Evolutionary conservation across 1,140 invertebrate genomes (phyloP).

Genomic region (Capitella teleta): DNA sequence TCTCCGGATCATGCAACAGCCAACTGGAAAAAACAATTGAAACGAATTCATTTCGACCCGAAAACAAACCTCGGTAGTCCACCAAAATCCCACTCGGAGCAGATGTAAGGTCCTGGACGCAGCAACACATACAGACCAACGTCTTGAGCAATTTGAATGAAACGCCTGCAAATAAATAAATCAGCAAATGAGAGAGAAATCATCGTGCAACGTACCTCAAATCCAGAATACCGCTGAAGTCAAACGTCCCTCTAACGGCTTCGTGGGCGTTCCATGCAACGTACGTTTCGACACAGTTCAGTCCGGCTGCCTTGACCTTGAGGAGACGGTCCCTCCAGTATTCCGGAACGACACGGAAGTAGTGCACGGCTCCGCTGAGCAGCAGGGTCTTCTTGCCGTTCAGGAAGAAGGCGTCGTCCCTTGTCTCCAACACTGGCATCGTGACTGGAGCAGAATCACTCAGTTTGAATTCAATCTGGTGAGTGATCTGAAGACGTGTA

Average conservation of each 20-base stretch:
- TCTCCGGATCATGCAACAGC: conserved; percentile 43
- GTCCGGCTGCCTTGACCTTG: no score
- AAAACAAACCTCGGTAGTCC: conserved; percentile 37
- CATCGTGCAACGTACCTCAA: conserved; percentile 32
- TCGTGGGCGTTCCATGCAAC: conserved; percentile 50
- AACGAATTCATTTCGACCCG: neutral
- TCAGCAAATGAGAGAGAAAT: neutral
- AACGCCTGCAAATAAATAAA: conserved; percentile 19
- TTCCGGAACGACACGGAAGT: no score
- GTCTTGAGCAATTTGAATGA: conserved; percentile 53
- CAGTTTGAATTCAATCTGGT: no score
- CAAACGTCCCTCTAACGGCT: conserved; percentile 37
- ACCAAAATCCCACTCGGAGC: conserved; percentile 69
- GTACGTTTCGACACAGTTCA: no score
- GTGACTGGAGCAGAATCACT: no score
- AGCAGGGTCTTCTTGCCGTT: no score
- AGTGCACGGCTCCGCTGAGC: no score
- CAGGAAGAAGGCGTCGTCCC: no score
- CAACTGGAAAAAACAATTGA: conserved; percentile 32
- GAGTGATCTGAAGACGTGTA: no score
- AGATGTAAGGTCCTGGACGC: conserved; percentile 86
- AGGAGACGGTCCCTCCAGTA: no score
- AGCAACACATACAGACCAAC: conserved; percentile 73
- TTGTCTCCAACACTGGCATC: no score
- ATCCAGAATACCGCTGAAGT: conserved; percentile 40